Percentiles rank a stretch among this genome's conserved stretches.
phyloP scores from a whole-genome alignment of 2,888 invertebrate species.

The Criorhina ranunculi region DNA sequence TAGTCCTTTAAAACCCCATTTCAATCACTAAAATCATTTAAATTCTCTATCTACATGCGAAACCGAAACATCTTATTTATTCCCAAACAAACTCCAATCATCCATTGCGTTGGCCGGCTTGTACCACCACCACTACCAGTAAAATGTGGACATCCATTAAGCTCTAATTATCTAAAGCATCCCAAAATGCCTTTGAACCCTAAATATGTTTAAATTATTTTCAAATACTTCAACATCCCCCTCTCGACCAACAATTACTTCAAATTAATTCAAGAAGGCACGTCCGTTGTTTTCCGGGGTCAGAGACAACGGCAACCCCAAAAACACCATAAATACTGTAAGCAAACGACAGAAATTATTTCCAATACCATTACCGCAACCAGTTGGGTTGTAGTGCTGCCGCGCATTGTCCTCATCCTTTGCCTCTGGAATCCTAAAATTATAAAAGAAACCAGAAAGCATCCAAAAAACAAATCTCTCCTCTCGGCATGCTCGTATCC shows the following conservation, averaged over 20 bases:
- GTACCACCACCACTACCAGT: conserved; percentile 4
- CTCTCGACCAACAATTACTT: conserved; percentile 29
- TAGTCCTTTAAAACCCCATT: background rate
- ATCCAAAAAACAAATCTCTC: conserved; percentile 48
- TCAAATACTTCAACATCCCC: conserved; percentile 27
- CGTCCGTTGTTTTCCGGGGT: conserved; percentile 16
- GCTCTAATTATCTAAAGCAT: conserved; percentile 65
- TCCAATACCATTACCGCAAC: conserved; percentile 58
- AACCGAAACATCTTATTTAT: conserved; percentile 43
- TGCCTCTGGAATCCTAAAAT: background rate
- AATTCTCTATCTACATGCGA: background rate
- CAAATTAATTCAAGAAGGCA: conserved; percentile 71
- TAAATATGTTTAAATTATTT: conserved; percentile 60
- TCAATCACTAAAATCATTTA: conserved; percentile 14
- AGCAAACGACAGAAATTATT: conserved; percentile 61
- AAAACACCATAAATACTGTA: conserved; percentile 46
- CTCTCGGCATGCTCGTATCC: conserved; percentile 30
- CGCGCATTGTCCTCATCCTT: conserved; percentile 3
- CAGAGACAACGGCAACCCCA: conserved; percentile 32
- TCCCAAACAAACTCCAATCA: conserved; percentile 46
- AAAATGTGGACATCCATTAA: conserved; percentile 69
- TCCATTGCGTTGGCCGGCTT: conserved; percentile 5
- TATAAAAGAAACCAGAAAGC: conserved; percentile 32
- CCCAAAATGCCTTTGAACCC: conserved; percentile 56
- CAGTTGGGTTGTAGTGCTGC: conserved; percentile 12